Evolutionary conservation across 2,797 vertebrate genomes (phyloP), one percentile per base, ranked within the genome.

Genomic region (Diglossa cyanea): DNA sequence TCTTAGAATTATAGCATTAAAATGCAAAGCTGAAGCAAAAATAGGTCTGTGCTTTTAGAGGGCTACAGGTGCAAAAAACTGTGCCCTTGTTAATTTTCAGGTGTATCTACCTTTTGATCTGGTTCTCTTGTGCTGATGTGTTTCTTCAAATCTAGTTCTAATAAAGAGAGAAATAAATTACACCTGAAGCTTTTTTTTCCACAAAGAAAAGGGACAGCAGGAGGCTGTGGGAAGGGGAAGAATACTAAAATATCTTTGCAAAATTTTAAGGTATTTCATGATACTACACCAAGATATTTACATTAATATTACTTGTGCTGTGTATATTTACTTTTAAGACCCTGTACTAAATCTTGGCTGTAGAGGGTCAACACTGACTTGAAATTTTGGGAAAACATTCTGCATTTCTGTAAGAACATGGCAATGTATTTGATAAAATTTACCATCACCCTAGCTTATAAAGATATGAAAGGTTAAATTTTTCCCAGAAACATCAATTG

Each of bases 181-280:
- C 7, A 5, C 3, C 37, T 51, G 23, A 50, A 77, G 17, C 1
- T 15, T 39, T 47, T 33, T 47, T 60, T 28, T 12, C n/a, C n/a
- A 28, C 8, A 10, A 25, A 18, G 13, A 4, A 26, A 54, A 23
- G 5, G 11, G 6, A 6, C 19, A 19, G 5, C 10, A 17, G 7
- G 7, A 1, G 1, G 2, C 3, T 25, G 3, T 72, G 14, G 24
- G 5, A 7, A 25, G 6, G 25, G 20, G 4, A 23, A 44, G 7
- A 48, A 60, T 9, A 50, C 2, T 13, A 23, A 42, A 51, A 28
- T 5, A 20, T 4, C 28, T 2, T 23, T 33, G 28, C 12, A 58
- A 84, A 53, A 60, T 45, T 10, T 75, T 45, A 54, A 57, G 3
- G 6, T 57, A 33, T 37, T 91, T 17, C 19, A 40, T 54, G 11